phyloP scores from a whole-genome alignment of 2,113 vertebrate species.

The Cygnus atratus region DNA sequence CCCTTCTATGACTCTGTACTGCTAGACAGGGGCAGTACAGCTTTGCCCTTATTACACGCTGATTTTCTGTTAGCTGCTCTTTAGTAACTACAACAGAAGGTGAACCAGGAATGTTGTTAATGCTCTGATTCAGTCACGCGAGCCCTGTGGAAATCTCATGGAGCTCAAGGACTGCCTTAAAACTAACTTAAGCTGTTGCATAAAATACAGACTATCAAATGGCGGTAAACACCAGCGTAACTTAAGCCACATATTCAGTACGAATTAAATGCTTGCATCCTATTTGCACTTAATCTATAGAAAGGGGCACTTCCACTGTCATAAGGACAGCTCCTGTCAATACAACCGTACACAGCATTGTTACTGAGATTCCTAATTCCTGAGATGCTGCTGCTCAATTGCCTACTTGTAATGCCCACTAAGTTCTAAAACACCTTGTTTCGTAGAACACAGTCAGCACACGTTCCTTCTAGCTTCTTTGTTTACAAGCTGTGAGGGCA shows the following conservation, averaged over 20 bases:
- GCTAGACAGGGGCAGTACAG: not conserved
- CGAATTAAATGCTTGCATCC: not conserved
- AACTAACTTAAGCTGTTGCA: not conserved
- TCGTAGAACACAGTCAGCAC: not conserved
- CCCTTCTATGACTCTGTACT: not conserved
- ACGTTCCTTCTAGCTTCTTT: not conserved
- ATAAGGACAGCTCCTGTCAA: not conserved
- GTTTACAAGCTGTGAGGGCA: not conserved
- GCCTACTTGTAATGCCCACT: not conserved
- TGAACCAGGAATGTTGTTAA: not conserved
- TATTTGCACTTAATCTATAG: rapidly evolving
- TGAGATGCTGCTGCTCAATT: not conserved
- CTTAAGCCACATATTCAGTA: not conserved
- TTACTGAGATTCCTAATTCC: not conserved
- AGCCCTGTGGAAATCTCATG: not conserved
- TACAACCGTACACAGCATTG: not conserved
- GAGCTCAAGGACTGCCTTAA: not conserved
- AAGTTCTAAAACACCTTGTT: not conserved
- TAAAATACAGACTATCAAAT: rapidly evolving
- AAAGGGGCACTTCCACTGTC: no score
- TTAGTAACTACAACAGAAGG: not conserved
- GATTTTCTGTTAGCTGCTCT: not conserved
- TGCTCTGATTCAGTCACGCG: not conserved
- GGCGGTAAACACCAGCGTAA: not conserved
- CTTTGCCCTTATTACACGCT: not conserved